phyloP scores from a whole-genome alignment of 2,113 vertebrate species.

The Mormyrus iriodes region DNA sequence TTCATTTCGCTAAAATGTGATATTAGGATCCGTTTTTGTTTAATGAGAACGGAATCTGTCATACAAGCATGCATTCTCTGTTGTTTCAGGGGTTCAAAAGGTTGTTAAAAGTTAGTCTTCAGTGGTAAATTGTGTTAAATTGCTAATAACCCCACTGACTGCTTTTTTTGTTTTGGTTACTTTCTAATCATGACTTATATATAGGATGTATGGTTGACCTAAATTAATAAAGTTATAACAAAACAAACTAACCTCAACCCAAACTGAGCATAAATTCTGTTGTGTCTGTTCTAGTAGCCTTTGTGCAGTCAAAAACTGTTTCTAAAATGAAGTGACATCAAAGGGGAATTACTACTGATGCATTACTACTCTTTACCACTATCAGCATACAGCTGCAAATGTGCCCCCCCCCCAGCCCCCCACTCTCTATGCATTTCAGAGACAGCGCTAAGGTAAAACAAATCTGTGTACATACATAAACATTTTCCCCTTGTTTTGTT shows the following conservation, averaged over 20 bases:
- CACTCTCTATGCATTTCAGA: conserved; percentile 25
- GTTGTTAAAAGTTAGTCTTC: neutral
- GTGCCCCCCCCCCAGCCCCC: conserved; percentile 6
- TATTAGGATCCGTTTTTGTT: neutral
- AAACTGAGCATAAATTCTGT: neutral
- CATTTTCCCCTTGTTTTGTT: neutral
- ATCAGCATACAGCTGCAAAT: conserved; percentile 23
- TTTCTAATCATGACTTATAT: neutral
- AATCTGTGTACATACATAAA: neutral
- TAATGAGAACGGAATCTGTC: neutral
- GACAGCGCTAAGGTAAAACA: conserved; percentile 19
- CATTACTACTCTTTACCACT: conserved; percentile 26
- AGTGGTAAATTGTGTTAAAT: neutral
- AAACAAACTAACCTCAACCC: neutral
- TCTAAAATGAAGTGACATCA: neutral
- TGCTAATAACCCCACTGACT: neutral
- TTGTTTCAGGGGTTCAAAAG: neutral
- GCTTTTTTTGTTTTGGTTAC: neutral
- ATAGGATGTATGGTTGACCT: neutral
- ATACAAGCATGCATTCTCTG: neutral
- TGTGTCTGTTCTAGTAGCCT: neutral
- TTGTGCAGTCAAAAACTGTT: neutral
- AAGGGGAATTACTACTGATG: conserved; percentile 32
- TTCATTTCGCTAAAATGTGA: neutral
- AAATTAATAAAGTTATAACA: neutral